Base-by-base conservation (phyloP, 2,888 invertebrate genomes). In the Agrochola litura region DNA sequence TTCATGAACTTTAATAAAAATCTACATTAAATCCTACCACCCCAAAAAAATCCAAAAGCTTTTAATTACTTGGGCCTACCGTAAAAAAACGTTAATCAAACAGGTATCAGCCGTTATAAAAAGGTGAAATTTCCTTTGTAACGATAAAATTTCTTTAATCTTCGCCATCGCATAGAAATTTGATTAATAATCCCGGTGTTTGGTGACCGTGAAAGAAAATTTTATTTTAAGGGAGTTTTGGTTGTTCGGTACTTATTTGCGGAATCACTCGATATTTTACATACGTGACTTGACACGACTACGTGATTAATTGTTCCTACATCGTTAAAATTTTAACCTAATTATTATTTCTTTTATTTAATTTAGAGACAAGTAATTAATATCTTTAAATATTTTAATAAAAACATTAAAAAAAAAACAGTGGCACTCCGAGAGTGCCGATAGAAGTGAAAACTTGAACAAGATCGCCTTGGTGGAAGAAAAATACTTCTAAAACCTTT, bases 131-230 rank as follows among this genome's bases (percentile, higher is more conserved):
- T 85, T 86, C 79, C 77, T 82, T 88, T 88, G 70, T 83, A 66
- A 79, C 77, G 77, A 67, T 67, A 58, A 77, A 74, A 73, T 77
- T 77, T 83, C 82, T 85, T 81, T 81, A 88, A 88, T 82, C 85
- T 76, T 61, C 66, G 58, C 77, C 72, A 85, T 83, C 81, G 80
- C 77, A 83, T 83, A 81, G 86, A 88, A 87, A 88, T 88, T 88
- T 88, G 88, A 88, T 89, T 89, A 89, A 89, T 89, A 87, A 88
- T 85, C 77, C 67, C 66, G 6, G 63, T 89, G 88, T 82, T 88
- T 83, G 80, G 79, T 86, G 86, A 84, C 87, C 82, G 84, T 87
- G 78, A 83, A 83, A 58, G 79, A 63, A 77, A 82, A 69, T 83
- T 86, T 84, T 73, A 77, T 84, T 79, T 83, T 76, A 79, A 43